Evolutionary conservation across 2,113 vertebrate species (phyloP), one percentile per base, ranked within the genome.

Genomic region (Thamnaconus septentrionalis): DNA sequence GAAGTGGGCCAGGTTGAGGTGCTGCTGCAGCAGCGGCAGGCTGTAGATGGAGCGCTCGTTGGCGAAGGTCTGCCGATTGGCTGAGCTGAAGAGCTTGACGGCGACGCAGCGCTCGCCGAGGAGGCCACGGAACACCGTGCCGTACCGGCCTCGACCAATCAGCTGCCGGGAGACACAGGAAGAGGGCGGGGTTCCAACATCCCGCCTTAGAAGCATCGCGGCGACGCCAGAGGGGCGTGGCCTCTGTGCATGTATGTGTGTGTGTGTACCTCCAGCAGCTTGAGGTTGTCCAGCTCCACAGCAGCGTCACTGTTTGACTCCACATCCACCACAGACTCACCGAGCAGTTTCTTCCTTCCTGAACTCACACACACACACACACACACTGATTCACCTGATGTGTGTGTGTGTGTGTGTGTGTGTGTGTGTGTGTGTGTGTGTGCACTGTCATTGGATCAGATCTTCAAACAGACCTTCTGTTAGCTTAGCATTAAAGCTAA

Each of bases 101-200:
- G 96, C 96, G 65, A 98, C 93, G 1, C 93, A 91, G 40, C 89
- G 94, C 39, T 96, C 96, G 48, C 94, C 94, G n/a, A 98, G 90
- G 55, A 90, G 93, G 61, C 95, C 94, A 56, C 93, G 95, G 45
- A 94, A 98, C 62, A 98, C 96, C 0, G 94, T 87, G 72, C 96
- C 95, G 0, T 97, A 98, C 4, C 95, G 93, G 0, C 96, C 96
- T 5, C 95, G 93, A 71, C 96, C 96, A 89, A 98, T 97, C 79
- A 97, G 70, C 96, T 98, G 88, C 8, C 58, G 41, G 59, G 11
- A 66, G 7, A 45, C 44, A 45, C 5, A 45, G 7, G 7, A 5
- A 45, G 44, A 45, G 18, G 18, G 18, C 18, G 18, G 18, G 18
- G 18, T 31, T 7, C 44, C 44, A 45, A 45, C 44, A 45, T 45